Percentiles rank a stretch among this genome's conserved stretches.
phyloP scores from a whole-genome alignment of 2,113 vertebrate genomes.

The Chloropsis hardwickii region DNA sequence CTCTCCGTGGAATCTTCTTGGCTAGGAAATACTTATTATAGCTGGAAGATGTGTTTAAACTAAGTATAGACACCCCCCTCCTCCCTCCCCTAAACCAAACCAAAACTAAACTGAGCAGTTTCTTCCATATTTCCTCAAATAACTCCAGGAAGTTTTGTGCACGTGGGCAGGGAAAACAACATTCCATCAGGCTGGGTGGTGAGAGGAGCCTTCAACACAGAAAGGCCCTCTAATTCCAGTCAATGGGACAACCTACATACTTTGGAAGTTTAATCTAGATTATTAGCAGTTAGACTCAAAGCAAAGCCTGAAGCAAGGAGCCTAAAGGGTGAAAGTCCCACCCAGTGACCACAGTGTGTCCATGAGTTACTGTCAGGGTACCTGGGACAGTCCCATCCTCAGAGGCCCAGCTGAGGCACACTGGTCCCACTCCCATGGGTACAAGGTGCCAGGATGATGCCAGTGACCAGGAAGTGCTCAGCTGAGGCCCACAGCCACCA shows the following conservation, averaged over 20 bases:
- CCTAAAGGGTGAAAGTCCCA: not conserved
- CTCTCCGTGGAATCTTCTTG: not conserved
- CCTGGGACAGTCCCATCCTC: not conserved
- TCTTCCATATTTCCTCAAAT: not conserved
- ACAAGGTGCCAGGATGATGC: not conserved
- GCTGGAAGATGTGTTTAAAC: constrained; percentile 4
- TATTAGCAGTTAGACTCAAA: not conserved
- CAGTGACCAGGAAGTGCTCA: not conserved
- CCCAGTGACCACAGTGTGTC: fast-evolving
- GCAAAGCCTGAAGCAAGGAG: not conserved
- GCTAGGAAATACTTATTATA: not conserved
- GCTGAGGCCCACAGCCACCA: not conserved
- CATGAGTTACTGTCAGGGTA: fast-evolving
- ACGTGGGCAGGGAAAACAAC: not conserved
- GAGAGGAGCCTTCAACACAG: not conserved
- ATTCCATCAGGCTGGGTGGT: not conserved
- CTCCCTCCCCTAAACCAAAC: not conserved
- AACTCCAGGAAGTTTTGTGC: not conserved
- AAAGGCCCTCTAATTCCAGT: not conserved
- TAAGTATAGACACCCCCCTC: not conserved
- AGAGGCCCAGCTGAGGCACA: fast-evolving
- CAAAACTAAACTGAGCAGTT: not conserved
- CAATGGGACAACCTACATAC: not conserved
- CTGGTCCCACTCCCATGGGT: not conserved
- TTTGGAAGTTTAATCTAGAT: not conserved